Conservation (phyloP, 92 coral and sea anemone genomes). For the Epizoanthus stellaris region DNA sequence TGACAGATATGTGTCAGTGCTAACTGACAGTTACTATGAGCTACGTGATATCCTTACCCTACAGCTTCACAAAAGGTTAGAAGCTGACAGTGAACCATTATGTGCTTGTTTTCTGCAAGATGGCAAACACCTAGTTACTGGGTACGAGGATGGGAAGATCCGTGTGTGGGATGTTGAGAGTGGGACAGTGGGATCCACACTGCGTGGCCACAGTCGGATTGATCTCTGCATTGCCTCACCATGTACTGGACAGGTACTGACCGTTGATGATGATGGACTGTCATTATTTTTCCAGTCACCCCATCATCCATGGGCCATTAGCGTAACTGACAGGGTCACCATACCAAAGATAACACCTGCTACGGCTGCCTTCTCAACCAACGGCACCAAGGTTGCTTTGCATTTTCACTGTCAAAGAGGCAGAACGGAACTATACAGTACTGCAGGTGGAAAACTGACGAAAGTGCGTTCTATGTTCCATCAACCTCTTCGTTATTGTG, state of each 20-base stretch:
- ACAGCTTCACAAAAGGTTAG: neutral
- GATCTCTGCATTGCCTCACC: neutral
- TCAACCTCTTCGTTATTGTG: too few species aligned
- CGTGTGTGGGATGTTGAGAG: too few species aligned
- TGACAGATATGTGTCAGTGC: neutral
- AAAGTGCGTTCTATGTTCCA: neutral
- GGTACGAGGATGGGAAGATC: neutral
- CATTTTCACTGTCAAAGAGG: neutral
- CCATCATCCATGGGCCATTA: neutral
- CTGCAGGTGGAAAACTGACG: neutral
- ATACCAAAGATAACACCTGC: too few species aligned
- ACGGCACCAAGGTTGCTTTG: neutral
- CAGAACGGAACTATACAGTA: neutral
- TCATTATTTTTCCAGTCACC: neutral
- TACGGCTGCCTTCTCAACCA: neutral
- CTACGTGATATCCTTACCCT: neutral
- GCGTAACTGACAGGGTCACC: neutral
- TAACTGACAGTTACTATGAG: neutral
- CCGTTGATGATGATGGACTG: neutral
- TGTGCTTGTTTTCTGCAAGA: neutral
- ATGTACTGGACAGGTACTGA: neutral
- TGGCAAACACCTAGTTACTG: neutral
- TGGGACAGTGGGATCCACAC: neutral
- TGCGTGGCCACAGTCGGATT: neutral
- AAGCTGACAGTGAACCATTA: neutral